Conservation (phyloP, 2,113 vertebrate species). For the Poeciliopsis prolifica region DNA sequence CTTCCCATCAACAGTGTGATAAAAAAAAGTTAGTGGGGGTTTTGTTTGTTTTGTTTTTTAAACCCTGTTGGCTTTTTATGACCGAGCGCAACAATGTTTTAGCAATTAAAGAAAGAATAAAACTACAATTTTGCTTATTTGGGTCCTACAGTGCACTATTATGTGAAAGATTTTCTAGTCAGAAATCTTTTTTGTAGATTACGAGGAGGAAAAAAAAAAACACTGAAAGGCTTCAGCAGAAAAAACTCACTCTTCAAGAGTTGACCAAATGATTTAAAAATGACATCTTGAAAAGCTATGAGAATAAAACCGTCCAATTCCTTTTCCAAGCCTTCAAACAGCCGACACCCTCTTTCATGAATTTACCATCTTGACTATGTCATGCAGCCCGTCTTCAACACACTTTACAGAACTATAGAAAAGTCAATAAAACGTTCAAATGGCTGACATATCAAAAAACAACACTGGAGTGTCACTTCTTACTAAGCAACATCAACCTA, state of each 20-base stretch:
- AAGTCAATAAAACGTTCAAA: not conserved
- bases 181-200: not conserved
- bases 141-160: no score
- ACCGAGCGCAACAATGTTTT: not conserved
- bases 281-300: not conserved
- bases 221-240: no score
- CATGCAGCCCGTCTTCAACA: not conserved
- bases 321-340: no score
- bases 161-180: no score
- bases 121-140: not conserved
- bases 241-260: not conserved
- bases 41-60: not conserved
- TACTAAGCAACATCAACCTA: not conserved
- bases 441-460: not conserved
- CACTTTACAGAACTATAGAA: not conserved
- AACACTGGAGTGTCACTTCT: not conserved
- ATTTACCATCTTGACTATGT: no score
- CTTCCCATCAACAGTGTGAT: not conserved
- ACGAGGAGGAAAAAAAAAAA: not conserved
- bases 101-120: not conserved
- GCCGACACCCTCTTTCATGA: no score
- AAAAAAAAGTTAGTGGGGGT: not conserved
- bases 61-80: not conserved
- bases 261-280: not conserved
- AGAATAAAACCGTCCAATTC: not conserved